phyloP scores from a whole-genome alignment of 1,140 invertebrate genomes.

The Drosophila equinoxialis region DNA sequence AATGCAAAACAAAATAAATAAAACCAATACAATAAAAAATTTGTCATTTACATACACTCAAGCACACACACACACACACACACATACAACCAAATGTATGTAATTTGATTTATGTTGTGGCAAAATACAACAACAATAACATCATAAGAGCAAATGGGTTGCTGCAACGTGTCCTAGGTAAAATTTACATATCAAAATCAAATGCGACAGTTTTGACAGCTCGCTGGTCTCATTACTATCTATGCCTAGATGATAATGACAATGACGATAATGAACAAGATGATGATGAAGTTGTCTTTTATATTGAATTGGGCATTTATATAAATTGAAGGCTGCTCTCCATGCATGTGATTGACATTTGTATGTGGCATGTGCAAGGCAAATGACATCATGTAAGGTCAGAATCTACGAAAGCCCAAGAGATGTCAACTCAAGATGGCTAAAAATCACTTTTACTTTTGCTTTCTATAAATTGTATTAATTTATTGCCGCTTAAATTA shows the following conservation, averaged over 20 bases:
- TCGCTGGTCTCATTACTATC: constrained; percentile 63
- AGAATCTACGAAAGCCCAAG: constrained; percentile 1
- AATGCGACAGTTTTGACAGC: constrained; percentile 75
- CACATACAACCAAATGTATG: not conserved
- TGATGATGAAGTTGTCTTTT: constrained; percentile 7
- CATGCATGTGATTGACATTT: constrained; percentile 1
- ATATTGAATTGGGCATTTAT: constrained; percentile 2
- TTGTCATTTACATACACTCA: constrained; percentile 50
- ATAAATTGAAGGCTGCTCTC: not conserved
- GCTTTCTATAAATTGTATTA: too few species aligned
- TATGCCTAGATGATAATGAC: constrained; percentile 35
- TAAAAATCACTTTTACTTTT: not conserved
- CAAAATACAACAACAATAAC: constrained; percentile 52
- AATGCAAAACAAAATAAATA: constrained; percentile 43
- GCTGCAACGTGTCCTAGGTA: constrained; percentile 10
- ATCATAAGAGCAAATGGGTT: constrained; percentile 6
- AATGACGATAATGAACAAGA: constrained; percentile 44
- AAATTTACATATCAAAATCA: constrained; percentile 76
- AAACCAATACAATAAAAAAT: constrained; percentile 62
- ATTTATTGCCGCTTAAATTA: too few species aligned
- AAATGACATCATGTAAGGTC: not conserved
- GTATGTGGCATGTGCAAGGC: not conserved
- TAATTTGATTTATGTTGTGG: constrained; percentile 75
- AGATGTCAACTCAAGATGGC: not conserved
- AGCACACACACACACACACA: constrained; percentile 33